Base-by-base conservation (phyloP, 2,888 invertebrate species). In the Patella caerulea region DNA sequence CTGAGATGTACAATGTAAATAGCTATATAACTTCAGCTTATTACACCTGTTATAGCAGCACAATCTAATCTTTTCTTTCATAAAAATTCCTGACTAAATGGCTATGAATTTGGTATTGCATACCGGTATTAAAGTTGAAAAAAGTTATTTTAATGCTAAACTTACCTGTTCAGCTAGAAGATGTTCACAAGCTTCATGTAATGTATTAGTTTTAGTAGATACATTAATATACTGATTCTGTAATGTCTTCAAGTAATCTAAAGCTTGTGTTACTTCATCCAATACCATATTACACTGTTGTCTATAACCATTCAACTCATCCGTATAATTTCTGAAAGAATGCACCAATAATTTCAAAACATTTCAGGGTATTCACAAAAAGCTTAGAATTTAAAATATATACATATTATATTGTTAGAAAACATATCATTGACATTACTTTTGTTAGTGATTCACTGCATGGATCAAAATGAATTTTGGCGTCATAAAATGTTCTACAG, bases 131-230 rank as follows among this genome's bases (percentile, higher is more conserved):
- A 65, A 72, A 7, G 45, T 19, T 14, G 4, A 72, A 76, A 45
- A 34, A 11, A 12, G 7, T n/a, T 54, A 55, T 4, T 56, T 34
- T 19, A 17, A 5, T 73, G 4, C 19, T 34, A 24, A 54, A 29
- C 71, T 71, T 74, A 93, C 93, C 92, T 94, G 98, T 89, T 98
- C 97, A 2, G 95, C 95, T 81, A 98, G 94, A 11, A 98, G 93
- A 88, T 98, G 96, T 88, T 98, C 97, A 91, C 98, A 98, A 83
- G 96, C 96, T 79, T 94, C 95, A 90, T 98, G 97, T 5, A 98
- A 92, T 0, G 97, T 96, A 90, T 96, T 97, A 0, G 98, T 98
- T 93, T 98, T 98, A 79, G 95, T 95, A 0, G 97, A 96, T 0
- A 98, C 98, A 89, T 95, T 94, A 75, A 95, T 94, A 89, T 97